Evolutionary conservation across 2,888 invertebrate species (phyloP).

Genomic region (Stenotaenia linearis): DNA sequence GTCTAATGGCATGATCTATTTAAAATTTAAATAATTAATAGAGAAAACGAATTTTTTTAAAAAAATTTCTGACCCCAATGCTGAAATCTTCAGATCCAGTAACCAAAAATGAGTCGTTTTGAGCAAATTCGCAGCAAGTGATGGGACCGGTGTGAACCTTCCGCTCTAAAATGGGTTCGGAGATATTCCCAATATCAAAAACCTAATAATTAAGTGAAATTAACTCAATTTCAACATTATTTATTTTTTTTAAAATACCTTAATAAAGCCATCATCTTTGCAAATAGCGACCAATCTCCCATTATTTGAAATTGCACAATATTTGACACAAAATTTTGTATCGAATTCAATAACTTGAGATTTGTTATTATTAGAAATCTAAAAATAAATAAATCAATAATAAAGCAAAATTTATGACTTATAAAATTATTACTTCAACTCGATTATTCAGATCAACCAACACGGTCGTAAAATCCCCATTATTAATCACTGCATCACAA

Average conservation of each 20-base stretch:
- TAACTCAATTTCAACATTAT: background rate
- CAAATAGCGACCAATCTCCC: background rate
- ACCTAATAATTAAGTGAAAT: background rate
- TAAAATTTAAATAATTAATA: background rate
- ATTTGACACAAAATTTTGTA: background rate
- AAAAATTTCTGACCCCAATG: background rate
- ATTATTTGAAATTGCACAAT: background rate
- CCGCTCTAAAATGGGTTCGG: background rate
- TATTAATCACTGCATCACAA: background rate
- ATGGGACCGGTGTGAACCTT: background rate
- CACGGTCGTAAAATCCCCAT: background rate
- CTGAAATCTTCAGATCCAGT: background rate
- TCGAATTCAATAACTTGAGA: background rate
- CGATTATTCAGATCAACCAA: background rate
- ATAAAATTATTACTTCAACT: background rate
- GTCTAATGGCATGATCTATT: background rate
- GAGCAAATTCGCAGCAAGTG: background rate
- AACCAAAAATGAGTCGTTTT: background rate
- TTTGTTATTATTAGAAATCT: background rate
- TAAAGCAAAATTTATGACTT: background rate
- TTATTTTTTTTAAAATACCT: background rate
- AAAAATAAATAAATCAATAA: background rate
- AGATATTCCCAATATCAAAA: background rate
- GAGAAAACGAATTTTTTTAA: background rate
- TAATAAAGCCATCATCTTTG: background rate